Evolutionary conservation across 1,140 invertebrate species (phyloP), one percentile per base, ranked within the genome.

Genomic region (Camponotus floridanus): DNA sequence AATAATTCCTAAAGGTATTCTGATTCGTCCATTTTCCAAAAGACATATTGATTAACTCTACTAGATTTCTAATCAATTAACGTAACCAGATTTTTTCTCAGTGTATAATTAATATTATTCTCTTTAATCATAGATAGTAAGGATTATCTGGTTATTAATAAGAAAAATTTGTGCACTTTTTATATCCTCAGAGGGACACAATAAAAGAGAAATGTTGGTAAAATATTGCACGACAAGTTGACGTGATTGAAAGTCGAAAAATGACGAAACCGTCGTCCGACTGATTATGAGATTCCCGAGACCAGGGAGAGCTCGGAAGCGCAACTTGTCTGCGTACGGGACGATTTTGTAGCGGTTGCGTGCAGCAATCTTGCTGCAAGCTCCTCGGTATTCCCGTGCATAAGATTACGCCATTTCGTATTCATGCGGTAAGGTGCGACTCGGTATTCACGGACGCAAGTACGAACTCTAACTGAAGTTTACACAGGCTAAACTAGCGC

Each of bases 381-480:
- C 42, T 36, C 9, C 61, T 65, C 65, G 59, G 15, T 55, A 18
- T 57, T 67, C 51, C 62, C 76, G 36, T 39, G 59, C 80, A 45
- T 83, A 86, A 90, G 86, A 91, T 92, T 88, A 88, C 76, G 61
- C 68, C 64, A 90, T 91, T 91, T 88, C 86, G 87, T 88, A 91
- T 89, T 91, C 89, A 90, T 88, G 86, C 71, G 70, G 68, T 78
- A 87, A 86, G 86, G 83, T 83, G 86, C 81, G 85, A 85, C 84
- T 79, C 61, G 84, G 84, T 86, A 90, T 91, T 90, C 88, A 85
- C 59, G 68, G 80, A 57, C 64, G 65, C 74, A 86, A 79, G 67
- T 87, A 88, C 86, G 71, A 87, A 91, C 83, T 88, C 84, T 83
- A 71, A 85, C 76, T 87, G 76, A 91, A 91, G 85, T 91, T 90